phyloP scores from a whole-genome alignment of 2,888 invertebrate genomes.

The Microchrysa polita region DNA sequence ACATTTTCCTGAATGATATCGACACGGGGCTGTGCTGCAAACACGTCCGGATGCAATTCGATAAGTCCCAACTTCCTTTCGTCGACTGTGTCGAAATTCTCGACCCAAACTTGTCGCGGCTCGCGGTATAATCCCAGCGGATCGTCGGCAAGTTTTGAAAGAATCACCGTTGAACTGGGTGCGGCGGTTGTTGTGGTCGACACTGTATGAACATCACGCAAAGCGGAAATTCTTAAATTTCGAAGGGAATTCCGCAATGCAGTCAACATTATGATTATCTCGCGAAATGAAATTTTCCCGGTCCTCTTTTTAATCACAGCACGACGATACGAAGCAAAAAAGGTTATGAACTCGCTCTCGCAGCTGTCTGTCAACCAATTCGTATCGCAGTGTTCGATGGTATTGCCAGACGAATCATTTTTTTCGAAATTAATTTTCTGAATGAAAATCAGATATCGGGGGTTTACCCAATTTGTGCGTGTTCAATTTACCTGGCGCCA shows the following conservation, averaged over 20 bases:
- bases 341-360: constrained; percentile 12
- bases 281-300: no score
- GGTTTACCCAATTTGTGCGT: constrained; percentile 1
- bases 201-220: constrained; percentile 13
- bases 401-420: constrained; percentile 17
- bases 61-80: constrained; percentile 85
- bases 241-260: constrained; percentile 32
- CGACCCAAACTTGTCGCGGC: constrained; percentile 83
- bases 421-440: background rate
- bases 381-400: background rate
- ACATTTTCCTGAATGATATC: constrained; percentile 89
- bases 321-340: background rate
- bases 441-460: constrained; percentile 27
- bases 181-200: background rate
- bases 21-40: constrained; percentile 82
- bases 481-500: constrained; percentile 34
- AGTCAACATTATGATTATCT: constrained; percentile 6
- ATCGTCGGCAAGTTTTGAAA: constrained; percentile 29
- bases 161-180: background rate
- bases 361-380: background rate
- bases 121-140: constrained; percentile 20
- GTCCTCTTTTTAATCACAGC: background rate
- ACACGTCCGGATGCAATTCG: constrained; percentile 89
- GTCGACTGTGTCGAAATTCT: constrained; percentile 79
- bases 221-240: constrained; percentile 24